A percentile compares a stretch with the other conserved stretches of the same genome.
Conservation (phyloP, 2,888 invertebrate species). For the Harpagoxenus sublaevis region DNA sequence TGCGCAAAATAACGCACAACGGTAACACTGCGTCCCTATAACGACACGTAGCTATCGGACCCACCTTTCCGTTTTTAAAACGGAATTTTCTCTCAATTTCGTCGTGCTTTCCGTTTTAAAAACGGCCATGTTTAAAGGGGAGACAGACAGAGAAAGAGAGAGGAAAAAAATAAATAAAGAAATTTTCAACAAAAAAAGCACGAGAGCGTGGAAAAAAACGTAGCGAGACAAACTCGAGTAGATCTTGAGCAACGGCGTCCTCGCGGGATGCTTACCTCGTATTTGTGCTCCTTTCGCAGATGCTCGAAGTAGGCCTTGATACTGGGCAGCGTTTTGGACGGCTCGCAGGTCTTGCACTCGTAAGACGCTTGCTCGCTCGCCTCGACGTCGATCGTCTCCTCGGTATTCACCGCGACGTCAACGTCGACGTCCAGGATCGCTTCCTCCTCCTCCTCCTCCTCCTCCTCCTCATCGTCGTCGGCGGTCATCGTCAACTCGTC, state of each 20-base stretch:
- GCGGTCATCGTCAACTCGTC: conserved; percentile 33
- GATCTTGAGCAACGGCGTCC: neutral
- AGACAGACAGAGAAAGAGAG: neutral
- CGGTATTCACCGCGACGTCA: conserved; percentile 10
- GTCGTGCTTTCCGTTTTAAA: conserved; percentile 12
- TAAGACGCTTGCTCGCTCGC: conserved; percentile 72
- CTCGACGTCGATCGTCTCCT: conserved; percentile 9
- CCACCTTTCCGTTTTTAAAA: conserved; percentile 8
- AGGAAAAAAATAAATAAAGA: neutral
- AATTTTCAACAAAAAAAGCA: neutral
- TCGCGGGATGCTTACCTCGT: conserved; percentile 74
- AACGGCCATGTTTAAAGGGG: neutral
- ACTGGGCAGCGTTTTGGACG: conserved; percentile 71
- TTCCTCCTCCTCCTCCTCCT: conserved; percentile 37
- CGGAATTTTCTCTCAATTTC: neutral
- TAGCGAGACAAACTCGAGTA: neutral
- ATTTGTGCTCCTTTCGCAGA: conserved; percentile 80
- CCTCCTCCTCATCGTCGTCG: neutral
- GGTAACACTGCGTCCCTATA: neutral
- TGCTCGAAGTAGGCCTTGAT: conserved; percentile 81
- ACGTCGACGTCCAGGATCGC: neutral
- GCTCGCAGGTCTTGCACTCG: conserved; percentile 84
- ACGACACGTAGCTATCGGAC: neutral
- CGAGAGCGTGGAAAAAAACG: conserved; percentile 17
- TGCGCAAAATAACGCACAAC: neutral